Base-by-base conservation (phyloP, 2,797 vertebrate genomes). In the Cuculus canorus region DNA sequence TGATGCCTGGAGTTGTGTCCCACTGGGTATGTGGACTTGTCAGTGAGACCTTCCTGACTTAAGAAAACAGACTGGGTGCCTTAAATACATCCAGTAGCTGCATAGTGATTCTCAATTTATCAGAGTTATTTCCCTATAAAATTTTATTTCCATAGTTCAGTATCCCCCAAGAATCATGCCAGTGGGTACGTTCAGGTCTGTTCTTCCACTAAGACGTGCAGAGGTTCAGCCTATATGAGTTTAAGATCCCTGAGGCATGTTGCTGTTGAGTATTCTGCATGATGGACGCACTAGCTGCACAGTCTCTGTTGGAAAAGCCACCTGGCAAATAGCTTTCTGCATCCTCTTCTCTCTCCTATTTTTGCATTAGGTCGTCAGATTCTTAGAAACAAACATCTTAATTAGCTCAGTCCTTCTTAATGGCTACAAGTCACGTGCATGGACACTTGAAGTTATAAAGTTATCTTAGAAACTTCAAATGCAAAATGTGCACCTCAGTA, bases 261-360 rank as follows among this genome's bases (percentile, higher is more conserved):
- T 47, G 24, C n/a, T 0, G 3, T 15, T 82, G 41, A 63, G 5
- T 1, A 4, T 63, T 54, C 28, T n/a, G 10, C 17, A 6, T 17
- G 18, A 53, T 54, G 47, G 10, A n/a, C 52, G 10, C 15, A 21
- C 9, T 39, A 78, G 7, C 18, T 90, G 25, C 10, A 24, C 14
- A 33, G 37, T 11, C 17, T 76, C 57, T 5, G 2, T 0, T 65
- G 43, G 28, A 70, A 73, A 68, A 80, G 8, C 4, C 4, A 1
- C 17, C 57, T 54, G 39, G 37, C 17, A 61, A 6, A 13, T 82
- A 53, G 4, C 27, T 28, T 76, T 13, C 13, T 1, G 0, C n/a
- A 35, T 4, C 4, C 5, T n/a, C 7, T 75, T 4, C 13, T 28
- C n/a, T 53, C 10, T 25, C 60, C 32, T 63, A n/a, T 45, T 30